These are phyloP conservation scores for Papilio gigon DNA, from an alignment of 2,888 invertebrate species.

Conservation along the genomic window DNA sequence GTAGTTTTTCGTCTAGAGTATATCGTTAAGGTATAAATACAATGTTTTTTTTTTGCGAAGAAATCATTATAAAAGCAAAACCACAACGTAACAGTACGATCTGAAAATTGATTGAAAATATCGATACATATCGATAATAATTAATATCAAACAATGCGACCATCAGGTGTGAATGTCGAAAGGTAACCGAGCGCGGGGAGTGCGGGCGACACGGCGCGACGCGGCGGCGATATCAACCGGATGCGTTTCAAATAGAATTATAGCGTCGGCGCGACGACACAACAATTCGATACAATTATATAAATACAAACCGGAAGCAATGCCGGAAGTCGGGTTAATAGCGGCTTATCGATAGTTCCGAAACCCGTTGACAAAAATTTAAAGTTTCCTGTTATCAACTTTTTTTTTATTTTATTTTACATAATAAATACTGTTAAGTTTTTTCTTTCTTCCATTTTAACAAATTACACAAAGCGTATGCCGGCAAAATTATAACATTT, in stretches of 20 bases:
- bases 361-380: slow-evolving; percentile 37
- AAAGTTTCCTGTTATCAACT: slow-evolving; percentile 26
- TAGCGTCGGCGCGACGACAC: slow-evolving; percentile 37
- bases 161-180: slow-evolving; percentile 59
- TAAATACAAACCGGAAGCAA: slow-evolving; percentile 42
- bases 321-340: slow-evolving; percentile 40
- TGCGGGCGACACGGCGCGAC: slow-evolving; percentile 37
- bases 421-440: background rate
- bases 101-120: background rate
- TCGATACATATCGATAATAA: slow-evolving; percentile 31
- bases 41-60: too few relatives aligned
- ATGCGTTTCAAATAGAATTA: slow-evolving; percentile 51
- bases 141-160: slow-evolving; percentile 52
- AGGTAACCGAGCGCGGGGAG: slow-evolving; percentile 55
- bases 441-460: background rate
- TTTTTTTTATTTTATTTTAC: slow-evolving; percentile 8
- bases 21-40: too few relatives aligned
- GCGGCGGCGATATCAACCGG: slow-evolving; percentile 52
- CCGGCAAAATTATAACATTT: too few relatives aligned
- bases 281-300: slow-evolving; percentile 40
- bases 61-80: background rate
- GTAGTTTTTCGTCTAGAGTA: too few relatives aligned
- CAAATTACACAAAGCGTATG: background rate
- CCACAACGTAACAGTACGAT: background rate
- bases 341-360: slow-evolving; percentile 35